Conservation (phyloP, 2,888 invertebrate genomes). For the Piscicola geometra region DNA sequence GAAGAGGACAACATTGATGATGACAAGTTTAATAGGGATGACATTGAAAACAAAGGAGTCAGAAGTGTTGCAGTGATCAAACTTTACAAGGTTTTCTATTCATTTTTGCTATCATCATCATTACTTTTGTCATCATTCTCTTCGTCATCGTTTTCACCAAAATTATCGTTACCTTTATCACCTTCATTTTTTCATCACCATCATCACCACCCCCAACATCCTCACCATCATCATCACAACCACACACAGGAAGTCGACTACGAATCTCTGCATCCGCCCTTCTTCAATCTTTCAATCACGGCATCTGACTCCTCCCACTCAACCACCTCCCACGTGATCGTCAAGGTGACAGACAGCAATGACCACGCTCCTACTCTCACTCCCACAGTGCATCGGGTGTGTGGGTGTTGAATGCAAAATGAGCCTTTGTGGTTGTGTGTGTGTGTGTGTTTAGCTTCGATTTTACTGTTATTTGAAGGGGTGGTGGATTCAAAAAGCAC, state of each 20-base stretch:
- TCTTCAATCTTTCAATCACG: background rate
- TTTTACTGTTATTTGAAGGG: no score
- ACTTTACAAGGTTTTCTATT: no score
- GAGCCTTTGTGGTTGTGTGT: no score
- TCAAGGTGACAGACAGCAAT: background rate
- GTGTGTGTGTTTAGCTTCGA: no score
- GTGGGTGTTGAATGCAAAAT: no score
- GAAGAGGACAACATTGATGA: background rate
- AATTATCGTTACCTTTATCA: background rate
- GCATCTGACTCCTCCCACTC: background rate
- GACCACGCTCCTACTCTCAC: background rate
- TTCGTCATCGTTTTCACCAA: no score
- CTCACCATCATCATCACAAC: constrained; percentile 14
- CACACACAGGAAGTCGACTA: constrained; percentile 5
- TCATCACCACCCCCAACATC: constrained; percentile 1
- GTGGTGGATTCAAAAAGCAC: no score
- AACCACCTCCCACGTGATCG: background rate
- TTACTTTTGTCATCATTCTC: no score
- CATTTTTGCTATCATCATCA: no score
- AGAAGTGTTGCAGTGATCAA: no score
- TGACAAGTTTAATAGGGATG: no score
- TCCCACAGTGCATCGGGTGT: background rate
- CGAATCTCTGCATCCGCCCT: background rate
- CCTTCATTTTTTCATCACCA: constrained; percentile 17
- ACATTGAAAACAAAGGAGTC: no score